Evolutionary conservation across 2,797 vertebrate genomes (phyloP), one percentile per base, ranked within the genome.

Genomic region (Hyperoplus immaculatus): DNA sequence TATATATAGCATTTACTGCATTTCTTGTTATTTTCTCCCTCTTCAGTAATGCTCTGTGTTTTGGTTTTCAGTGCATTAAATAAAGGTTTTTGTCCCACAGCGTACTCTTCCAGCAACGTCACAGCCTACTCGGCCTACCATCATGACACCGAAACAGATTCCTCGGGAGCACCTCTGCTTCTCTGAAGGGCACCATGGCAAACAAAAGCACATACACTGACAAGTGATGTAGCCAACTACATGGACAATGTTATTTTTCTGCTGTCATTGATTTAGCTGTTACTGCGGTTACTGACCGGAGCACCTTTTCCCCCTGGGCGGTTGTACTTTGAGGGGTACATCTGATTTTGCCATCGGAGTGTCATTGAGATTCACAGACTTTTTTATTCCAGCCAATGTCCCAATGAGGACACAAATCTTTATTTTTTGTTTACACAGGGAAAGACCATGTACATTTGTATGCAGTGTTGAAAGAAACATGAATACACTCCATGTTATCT

Each of bases 111-210:
- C 94, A 95, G 95, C 85, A 95, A 93, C 46, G 89, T 94, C 51
- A 84, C 93, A 4, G 95, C 93, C 80, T 96, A 95, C 86, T 96
- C 96, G 2, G 94, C 95, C 5, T 97, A 96, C 87, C 95, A 95
- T 80, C 96, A 96, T 9, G 95, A 97, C 90, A 97, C 96, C 0
- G 97, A 97, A 89, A 96, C 95, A 4, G 95, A 99, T 89, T 99
- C 97, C 0, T 99, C 98, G 0, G 98, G 97, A 3, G 95, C 96
- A 8, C 98, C 98, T 16, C 94, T 99, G 88, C 95, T 99, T 91
- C 88, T 97, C 94, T 92, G 95, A 88, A 91, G 51, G 6, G 29
- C 4, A 14, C 50, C 21, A 13, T 45, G 10, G 5, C 29, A 12
- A 47, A 60, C 43, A 46, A 42, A 65, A 15, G 12, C 50, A 8